phyloP scores from a whole-genome alignment of 2,113 vertebrate species.

The Esox niger region DNA sequence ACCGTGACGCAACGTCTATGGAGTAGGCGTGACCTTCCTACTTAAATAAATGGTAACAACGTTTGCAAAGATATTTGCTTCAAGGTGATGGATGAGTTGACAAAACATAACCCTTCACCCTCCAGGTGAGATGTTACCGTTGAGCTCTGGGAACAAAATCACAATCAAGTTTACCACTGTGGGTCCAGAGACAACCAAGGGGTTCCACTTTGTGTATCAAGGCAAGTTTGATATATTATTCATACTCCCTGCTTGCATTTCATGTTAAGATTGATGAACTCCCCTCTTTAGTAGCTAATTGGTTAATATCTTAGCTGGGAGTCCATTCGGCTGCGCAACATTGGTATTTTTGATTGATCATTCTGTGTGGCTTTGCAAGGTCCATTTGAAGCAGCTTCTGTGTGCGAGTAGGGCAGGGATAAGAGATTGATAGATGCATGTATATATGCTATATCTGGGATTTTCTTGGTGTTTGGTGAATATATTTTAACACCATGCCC shows the following conservation, averaged over 20 bases:
- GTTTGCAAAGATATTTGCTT: background rate
- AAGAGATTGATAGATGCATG: slow-evolving; percentile 11
- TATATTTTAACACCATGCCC: too few species aligned
- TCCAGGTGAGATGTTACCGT: slow-evolving; percentile 91
- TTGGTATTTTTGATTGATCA: slow-evolving; percentile 8
- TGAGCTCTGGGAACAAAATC: slow-evolving; percentile 97
- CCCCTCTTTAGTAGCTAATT: background rate
- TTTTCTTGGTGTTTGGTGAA: too few species aligned
- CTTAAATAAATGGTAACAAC: background rate
- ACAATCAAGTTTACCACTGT: slow-evolving; percentile 89
- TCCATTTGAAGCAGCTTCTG: slow-evolving; percentile 29
- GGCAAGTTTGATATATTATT: slow-evolving; percentile 69
- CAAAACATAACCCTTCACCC: slow-evolving; percentile 37
- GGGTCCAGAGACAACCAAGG: slow-evolving; percentile 91
- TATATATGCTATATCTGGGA: too few species aligned
- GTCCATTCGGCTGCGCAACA: slow-evolving; percentile 15
- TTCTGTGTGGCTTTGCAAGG: slow-evolving; percentile 6
- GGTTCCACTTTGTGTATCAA: slow-evolving; percentile 99
- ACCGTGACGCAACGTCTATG: background rate
- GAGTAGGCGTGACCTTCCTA: too few species aligned
- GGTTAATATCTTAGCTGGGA: background rate
- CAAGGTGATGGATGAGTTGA: background rate
- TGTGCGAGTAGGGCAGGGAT: background rate
- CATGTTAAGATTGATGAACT: background rate
- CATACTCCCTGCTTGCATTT: background rate